Conservation (phyloP, 2,888 invertebrate species). For the Gnatocerus cornutus region DNA sequence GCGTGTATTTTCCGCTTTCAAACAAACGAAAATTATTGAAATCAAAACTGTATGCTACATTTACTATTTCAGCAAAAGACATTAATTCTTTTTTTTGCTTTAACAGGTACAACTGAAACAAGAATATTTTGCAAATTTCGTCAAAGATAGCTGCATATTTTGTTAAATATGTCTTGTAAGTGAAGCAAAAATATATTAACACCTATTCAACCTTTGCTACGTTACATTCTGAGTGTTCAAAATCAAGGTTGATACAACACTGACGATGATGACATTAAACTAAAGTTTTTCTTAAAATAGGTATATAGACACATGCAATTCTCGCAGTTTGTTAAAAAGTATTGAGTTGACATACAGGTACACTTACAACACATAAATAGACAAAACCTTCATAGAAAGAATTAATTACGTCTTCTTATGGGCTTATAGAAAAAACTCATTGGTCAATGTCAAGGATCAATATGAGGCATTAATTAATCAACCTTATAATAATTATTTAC, state of each 20-base stretch:
- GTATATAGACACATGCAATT: constrained; percentile 19
- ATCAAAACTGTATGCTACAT: too few species aligned
- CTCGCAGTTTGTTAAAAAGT: constrained; percentile 14
- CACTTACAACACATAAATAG: not conserved
- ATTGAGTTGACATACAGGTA: constrained; percentile 4
- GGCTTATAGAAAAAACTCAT: not conserved
- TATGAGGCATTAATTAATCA: constrained; percentile 1
- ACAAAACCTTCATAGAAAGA: not conserved
- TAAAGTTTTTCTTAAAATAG: constrained; percentile 18
- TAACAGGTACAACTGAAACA: too few species aligned
- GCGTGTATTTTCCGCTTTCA: too few species aligned
- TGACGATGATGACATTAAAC: constrained; percentile 11
- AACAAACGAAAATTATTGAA: too few species aligned
- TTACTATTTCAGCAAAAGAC: too few species aligned
- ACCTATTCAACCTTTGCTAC: not conserved
- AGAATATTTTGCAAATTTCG: too few species aligned
- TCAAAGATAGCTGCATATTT: too few species aligned
- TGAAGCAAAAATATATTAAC: constrained; percentile 8
- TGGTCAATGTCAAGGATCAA: constrained; percentile 27
- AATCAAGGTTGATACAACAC: constrained; percentile 28
- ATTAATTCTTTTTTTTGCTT: too few species aligned
- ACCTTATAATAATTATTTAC: constrained; percentile 6
- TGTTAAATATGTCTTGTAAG: not conserved
- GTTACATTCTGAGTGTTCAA: constrained; percentile 19
- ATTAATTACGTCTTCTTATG: constrained; percentile 1